Evolutionary conservation across 2,888 invertebrate species (phyloP), one percentile per base, ranked within the genome.

Genomic region (Catocala fraxini): DNA sequence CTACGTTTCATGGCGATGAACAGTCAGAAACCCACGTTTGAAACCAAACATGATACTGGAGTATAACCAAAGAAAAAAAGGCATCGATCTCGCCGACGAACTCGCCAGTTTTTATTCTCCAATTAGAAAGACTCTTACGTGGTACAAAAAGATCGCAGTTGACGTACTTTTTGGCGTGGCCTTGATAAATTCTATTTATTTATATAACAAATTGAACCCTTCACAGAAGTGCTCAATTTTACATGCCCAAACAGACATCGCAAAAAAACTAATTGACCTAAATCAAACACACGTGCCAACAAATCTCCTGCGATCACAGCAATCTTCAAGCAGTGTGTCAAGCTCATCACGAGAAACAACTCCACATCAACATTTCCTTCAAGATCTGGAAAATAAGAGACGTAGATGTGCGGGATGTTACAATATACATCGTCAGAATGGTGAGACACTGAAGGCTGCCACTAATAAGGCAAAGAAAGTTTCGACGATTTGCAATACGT

Each of bases 81-180:
- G 68, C n/a, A 68, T 65, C n/a, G 68, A 68, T 56, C 51, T 69
- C 34, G 54, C 63, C 42, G 68, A 65, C 39, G 48, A 63, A 52
- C 49, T 66, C 43, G 57, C 60, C 12, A 60, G 54, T 11, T 66
- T 57, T 43, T 56, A 66, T 57, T 59, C 59, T 25, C 66, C 56
- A 35, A 49, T 57, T 54, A 49, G 66, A 25, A 66, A 63, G 41
- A 59, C 47, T 34, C 42, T 51, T 10, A 15, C 52, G 12, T 65
- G 56, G 59, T 63, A 65, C 39, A 62, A 65, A 34, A 62, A 65
- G 51, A 51, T 62, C 52, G 59, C 63, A 52, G 56, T 52, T 34
- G 65, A 65, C 53, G 56, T 65, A 25, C 15, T 57, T 33, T 58
- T 63, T 63, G 58, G 51, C 9, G 58, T 58, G 49, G 54, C 39